phyloP scores from a whole-genome alignment of 1,140 invertebrate species.

The Helicoverpa armigera region DNA sequence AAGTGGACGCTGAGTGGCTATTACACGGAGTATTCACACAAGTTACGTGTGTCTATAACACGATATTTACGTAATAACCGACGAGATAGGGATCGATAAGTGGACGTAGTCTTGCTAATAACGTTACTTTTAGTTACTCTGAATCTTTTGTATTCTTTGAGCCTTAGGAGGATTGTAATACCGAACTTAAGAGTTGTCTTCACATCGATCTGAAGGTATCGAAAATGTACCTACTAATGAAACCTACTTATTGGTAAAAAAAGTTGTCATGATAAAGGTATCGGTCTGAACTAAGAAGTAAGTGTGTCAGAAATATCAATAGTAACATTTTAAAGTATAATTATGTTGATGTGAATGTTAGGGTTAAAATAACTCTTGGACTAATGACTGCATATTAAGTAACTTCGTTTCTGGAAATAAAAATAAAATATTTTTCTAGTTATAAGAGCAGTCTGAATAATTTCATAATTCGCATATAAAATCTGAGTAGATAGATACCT shows the following conservation, averaged over 20 bases:
- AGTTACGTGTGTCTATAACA: conserved; percentile 40
- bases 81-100: conserved; percentile 24
- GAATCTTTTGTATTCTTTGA: background rate
- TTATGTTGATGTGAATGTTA: too few species aligned
- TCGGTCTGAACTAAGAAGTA: too few species aligned
- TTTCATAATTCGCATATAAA: conserved; percentile 1
- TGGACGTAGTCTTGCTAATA: background rate
- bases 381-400: background rate
- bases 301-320: too few species aligned
- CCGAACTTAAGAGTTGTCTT: too few species aligned
- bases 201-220: too few species aligned
- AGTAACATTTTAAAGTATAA: too few species aligned
- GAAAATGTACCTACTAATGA: too few species aligned
- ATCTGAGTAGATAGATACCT: background rate
- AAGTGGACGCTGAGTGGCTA: conserved; percentile 70
- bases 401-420: too few species aligned
- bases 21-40: conserved; percentile 74
- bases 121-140: background rate
- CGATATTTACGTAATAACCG: conserved; percentile 18
- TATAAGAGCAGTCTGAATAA: background rate
- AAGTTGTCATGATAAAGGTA: too few species aligned
- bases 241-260: too few species aligned
- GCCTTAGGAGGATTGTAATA: background rate
- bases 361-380: too few species aligned
- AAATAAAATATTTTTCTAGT: too few species aligned